Percentiles rank a stretch among this genome's conserved stretches.
Evolutionary conservation across 2,113 vertebrate genomes (phyloP).

Genomic region (Alexandromys fortis): DNA sequence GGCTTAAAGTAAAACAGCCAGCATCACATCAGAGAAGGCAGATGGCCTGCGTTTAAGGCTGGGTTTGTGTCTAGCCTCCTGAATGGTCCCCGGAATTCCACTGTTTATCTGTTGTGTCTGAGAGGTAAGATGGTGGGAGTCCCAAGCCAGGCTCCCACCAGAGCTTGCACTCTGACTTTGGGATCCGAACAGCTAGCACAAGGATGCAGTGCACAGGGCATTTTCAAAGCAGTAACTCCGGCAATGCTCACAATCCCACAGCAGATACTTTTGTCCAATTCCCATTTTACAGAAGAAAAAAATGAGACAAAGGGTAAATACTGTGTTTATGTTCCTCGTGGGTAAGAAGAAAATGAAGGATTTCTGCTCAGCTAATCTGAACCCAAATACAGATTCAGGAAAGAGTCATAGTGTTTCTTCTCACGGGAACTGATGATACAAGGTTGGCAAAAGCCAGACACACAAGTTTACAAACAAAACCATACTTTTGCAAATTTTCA

Average conservation of each 20-base stretch:
- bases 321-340: background rate
- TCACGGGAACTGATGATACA: background rate
- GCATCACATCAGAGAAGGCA: background rate
- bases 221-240: background rate
- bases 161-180: background rate
- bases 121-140: background rate
- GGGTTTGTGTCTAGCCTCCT: background rate
- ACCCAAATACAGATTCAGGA: background rate
- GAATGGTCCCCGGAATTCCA: background rate
- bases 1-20: fast-evolving
- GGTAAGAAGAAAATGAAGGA: background rate
- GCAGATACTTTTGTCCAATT: background rate
- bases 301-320: background rate
- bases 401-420: background rate
- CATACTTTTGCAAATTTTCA: background rate
- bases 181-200: background rate
- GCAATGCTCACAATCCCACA: background rate
- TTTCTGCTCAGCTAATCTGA: background rate
- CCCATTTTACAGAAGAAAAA: background rate
- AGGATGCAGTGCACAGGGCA: fast-evolving
- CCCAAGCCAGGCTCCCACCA: background rate
- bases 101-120: background rate
- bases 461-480: background rate
- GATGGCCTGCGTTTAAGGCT: background rate
- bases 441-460: background rate